A percentile compares a stretch with the other conserved stretches of the same genome.
These are phyloP conservation scores for Pristionchus pacificus DNA, from an alignment of 1,140 invertebrate genomes.

Conservation along the genomic window DNA sequence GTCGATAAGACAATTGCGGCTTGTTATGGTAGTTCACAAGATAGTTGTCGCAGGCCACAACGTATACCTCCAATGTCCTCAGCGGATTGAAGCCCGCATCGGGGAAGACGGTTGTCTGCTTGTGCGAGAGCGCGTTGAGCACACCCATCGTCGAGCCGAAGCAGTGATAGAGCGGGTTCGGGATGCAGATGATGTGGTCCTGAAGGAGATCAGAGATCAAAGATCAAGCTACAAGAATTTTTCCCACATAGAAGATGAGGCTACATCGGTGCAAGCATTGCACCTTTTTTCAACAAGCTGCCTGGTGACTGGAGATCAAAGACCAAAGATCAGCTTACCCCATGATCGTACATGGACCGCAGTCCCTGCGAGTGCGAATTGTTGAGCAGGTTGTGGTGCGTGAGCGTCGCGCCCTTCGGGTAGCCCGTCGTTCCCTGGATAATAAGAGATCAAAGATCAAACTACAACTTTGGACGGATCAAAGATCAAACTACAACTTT, in stretches of 20 bases:
- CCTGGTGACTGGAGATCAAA: background rate
- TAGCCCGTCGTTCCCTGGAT: constrained; percentile 73
- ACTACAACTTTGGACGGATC: no score
- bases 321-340: constrained; percentile 48
- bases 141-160: constrained; percentile 75
- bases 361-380: constrained; percentile 71
- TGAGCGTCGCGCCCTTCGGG: constrained; percentile 80
- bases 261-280: no score
- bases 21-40: no score
- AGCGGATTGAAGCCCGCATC: constrained; percentile 67
- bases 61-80: constrained; percentile 66
- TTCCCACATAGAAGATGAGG: no score
- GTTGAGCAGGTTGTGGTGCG: constrained; percentile 78
- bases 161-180: constrained; percentile 85
- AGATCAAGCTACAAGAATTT: no score
- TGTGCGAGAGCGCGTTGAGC: constrained; percentile 66
- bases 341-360: constrained; percentile 63
- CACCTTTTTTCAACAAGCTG: no score
- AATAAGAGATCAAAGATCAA: constrained; percentile 17
- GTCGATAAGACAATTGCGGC: no score
- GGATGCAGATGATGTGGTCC: constrained; percentile 66
- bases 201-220: constrained; percentile 8
- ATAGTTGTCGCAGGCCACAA: no score
- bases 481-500: no score
- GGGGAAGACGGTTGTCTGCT: constrained; percentile 70